Evolutionary conservation across 2,888 invertebrate species (phyloP).

Genomic region (Siphlonurus alternatus): DNA sequence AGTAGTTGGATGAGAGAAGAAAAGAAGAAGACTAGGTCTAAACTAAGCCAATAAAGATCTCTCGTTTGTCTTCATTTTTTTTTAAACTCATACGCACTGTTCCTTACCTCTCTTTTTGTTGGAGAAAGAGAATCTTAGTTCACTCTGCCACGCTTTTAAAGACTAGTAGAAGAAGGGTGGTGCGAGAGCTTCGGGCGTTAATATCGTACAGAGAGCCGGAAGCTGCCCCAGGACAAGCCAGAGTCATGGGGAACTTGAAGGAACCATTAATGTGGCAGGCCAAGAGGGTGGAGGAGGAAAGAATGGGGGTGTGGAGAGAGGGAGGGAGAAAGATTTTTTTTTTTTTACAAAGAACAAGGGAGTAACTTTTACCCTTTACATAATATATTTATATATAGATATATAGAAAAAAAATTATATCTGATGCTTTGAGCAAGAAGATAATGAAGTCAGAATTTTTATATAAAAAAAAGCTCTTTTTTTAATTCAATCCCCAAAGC

Average conservation of each 20-base stretch:
- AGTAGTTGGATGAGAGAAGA: not conserved
- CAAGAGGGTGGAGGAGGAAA: not conserved
- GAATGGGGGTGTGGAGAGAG: not conserved
- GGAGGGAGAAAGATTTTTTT: not conserved
- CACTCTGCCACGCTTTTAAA: no score
- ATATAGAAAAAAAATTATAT: no score
- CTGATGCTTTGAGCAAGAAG: no score
- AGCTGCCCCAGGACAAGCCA: not conserved
- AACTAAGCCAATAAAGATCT: conserved; percentile 1
- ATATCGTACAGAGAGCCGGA: not conserved
- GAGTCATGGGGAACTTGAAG: not conserved
- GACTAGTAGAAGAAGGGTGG: not conserved
- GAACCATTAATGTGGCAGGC: not conserved
- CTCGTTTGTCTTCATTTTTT: not conserved
- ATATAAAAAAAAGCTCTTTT: no score
- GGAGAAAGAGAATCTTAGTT: no score
- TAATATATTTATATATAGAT: no score
- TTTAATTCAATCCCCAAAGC: no score
- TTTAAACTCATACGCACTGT: not conserved
- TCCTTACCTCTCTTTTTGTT: not conserved
- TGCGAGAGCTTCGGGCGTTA: not conserved
- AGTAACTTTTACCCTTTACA: no score
- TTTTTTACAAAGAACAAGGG: no score
- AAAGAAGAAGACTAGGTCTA: not conserved
- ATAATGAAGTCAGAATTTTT: no score